Evolutionary conservation across 2,888 invertebrate genomes (phyloP), one percentile per base, ranked within the genome.

Genomic region (Drosophila anomalipes): DNA sequence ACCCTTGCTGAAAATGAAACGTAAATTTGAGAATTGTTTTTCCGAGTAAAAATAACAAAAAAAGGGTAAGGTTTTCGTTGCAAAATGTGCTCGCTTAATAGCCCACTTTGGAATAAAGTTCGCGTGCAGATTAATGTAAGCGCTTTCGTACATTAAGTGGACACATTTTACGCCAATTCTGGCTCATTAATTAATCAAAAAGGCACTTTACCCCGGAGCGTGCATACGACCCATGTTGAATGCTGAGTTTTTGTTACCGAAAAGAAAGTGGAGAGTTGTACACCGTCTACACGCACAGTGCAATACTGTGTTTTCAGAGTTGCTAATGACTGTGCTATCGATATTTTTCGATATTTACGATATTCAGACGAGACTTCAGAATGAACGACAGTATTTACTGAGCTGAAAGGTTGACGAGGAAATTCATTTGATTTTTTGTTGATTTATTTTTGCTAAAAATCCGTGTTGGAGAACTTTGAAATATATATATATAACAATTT

Each of bases 151-250:
- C 33, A 37, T 39, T 39, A 41, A 32, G 35, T 56, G 66, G 57
- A 22, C 74, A 86, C 74, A 80, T 62, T 59, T 79, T 59, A 52
- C 77, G 62, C 58, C 49, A 60, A 70, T 59, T 57, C 22, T 52
- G 47, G 52, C 47, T 30, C 22, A 44, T 54, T 69, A 22, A 53
- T 30, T 47, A 57, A 71, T 74, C 54, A 33, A 82, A 92, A 82
- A 83, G 74, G 62, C 39, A 80, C 83, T 82, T 96, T 70, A 98
- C 98, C 99, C 99, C 94, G 98, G 98, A 94, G 98, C 98, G 96
- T 99, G 99, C 99, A 99, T 99, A 95, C 99, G 99, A 97, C 99
- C 99, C 99, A 99, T 99, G 94, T 99, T 99, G 94, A 94, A 94
- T 88, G 74, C 4, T 91, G 91, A 88, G 89, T 91, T 91, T 89